phyloP scores from a whole-genome alignment of 2,113 vertebrate genomes.

The Halichoeres trimaculatus region DNA sequence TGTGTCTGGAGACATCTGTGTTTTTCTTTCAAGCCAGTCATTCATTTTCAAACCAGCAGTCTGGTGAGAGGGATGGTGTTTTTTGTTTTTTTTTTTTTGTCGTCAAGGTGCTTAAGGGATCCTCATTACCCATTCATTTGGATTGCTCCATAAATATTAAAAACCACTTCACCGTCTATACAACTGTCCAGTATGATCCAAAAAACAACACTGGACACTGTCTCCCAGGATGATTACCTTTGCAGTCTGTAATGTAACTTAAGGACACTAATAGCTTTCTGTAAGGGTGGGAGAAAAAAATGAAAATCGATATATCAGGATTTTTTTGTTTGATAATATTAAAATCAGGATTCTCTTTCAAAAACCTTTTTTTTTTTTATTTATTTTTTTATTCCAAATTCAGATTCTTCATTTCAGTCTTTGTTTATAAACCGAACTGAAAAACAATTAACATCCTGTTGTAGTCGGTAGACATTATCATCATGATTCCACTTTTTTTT shows the following conservation, averaged over 20 bases:
- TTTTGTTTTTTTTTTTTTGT: slow-evolving; percentile 18
- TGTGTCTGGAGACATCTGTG: slow-evolving; percentile 70
- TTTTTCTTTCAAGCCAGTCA: slow-evolving; percentile 46
- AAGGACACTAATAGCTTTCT: slow-evolving; percentile 47
- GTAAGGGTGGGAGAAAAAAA: too few species aligned
- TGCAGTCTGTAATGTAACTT: slow-evolving; percentile 56
- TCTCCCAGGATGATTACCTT: slow-evolving; percentile 65
- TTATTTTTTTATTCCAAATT: too few species aligned
- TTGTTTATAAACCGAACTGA: too few species aligned
- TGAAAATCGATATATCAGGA: too few species aligned
- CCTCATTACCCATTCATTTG: slow-evolving; percentile 52
- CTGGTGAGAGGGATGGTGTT: slow-evolving; percentile 22
- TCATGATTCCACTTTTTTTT: too few species aligned
- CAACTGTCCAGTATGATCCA: slow-evolving; percentile 34
- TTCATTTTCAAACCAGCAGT: slow-evolving; percentile 30
- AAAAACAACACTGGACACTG: slow-evolving; percentile 60
- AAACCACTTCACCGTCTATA: slow-evolving; percentile 52
- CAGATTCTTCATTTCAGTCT: too few species aligned
- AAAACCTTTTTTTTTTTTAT: too few species aligned
- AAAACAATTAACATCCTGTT: too few species aligned
- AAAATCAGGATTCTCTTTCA: too few species aligned
- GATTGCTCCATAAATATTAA: slow-evolving; percentile 65
- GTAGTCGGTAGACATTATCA: too few species aligned
- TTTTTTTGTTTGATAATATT: too few species aligned
- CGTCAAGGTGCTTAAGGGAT: slow-evolving; percentile 33